A percentile compares a stretch with the other conserved stretches of the same genome.
These are phyloP conservation scores for Harpegnathos saltator DNA, from an alignment of 1,140 invertebrate species.

Conservation along the genomic window DNA sequence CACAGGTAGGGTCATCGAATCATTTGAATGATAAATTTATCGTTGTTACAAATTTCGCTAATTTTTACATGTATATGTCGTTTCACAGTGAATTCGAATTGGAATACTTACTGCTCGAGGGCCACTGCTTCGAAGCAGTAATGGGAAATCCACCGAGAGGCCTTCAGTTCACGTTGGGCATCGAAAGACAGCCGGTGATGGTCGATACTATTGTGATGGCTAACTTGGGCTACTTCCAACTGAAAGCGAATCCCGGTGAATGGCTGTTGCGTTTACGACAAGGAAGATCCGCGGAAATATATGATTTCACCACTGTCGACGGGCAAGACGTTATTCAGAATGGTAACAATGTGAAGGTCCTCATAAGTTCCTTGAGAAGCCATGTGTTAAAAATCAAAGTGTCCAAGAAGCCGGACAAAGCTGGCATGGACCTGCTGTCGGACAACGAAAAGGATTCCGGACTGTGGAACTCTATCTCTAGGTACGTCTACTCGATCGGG, in stretches of 20 bases:
- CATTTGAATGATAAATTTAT: background rate
- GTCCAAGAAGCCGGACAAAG: conserved; percentile 95
- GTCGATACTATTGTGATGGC: conserved; percentile 99
- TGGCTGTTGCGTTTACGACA: conserved; percentile 96
- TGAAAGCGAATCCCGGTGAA: conserved; percentile 98
- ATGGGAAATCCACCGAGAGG: conserved; percentile 97
- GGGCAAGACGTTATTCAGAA: conserved; percentile 87
- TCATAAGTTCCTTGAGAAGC: conserved; percentile 95
- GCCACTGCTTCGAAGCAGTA: conserved; percentile 97
- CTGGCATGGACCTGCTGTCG: conserved; percentile 93
- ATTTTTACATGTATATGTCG: conserved; percentile 71
- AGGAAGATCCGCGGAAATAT: conserved; percentile 97
- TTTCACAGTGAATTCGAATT: conserved; percentile 90
- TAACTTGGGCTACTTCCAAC: conserved; percentile 98
- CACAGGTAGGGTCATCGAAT: conserved; percentile 86
- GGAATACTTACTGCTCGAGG: conserved; percentile 92
- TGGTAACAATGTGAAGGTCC: conserved; percentile 91
- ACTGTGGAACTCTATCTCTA: conserved; percentile 97
- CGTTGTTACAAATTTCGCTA: background rate
- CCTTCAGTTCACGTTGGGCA: conserved; percentile 98
- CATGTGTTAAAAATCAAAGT: conserved; percentile 97
- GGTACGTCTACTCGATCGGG: conserved; percentile 85
- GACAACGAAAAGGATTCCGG: conserved; percentile 92
- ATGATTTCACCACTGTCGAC: conserved; percentile 90
- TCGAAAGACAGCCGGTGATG: conserved; percentile 90